Evolutionary conservation across 2,113 vertebrate genomes (phyloP).

Genomic region (Neomonachus schauinslandi): DNA sequence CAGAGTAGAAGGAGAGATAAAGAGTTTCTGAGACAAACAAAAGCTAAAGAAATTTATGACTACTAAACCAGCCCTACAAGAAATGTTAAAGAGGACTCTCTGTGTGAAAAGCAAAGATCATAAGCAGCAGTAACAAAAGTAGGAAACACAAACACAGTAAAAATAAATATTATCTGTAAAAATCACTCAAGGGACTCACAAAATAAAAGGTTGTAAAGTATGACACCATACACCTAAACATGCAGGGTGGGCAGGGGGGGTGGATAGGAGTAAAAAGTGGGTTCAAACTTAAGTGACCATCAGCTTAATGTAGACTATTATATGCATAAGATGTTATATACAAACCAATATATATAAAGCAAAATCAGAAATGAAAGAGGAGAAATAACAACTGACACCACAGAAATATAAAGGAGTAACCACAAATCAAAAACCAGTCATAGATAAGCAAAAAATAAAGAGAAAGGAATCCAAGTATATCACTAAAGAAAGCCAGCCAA

Average conservation of each 20-base stretch:
- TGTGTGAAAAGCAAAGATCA: neutral
- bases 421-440: neutral
- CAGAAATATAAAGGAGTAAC: neutral
- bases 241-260: neutral
- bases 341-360: neutral
- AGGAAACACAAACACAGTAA: neutral
- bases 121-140: neutral
- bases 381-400: no score
- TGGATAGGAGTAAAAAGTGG: neutral
- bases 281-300: neutral
- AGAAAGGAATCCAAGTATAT: neutral
- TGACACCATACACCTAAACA: neutral
- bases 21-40: neutral
- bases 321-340: neutral
- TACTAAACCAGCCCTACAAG: neutral
- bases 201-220: neutral
- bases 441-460: neutral
- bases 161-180: neutral
- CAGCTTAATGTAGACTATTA: neutral
- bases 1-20: neutral
- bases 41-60: neutral
- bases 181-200: neutral
- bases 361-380: no score
- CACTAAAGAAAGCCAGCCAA: neutral
- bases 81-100: neutral